A percentile compares a stretch with the other conserved stretches of the same genome.
These are phyloP conservation scores for Zaprionus africanus DNA, from an alignment of 1,140 invertebrate species.

Conservation along the genomic window DNA sequence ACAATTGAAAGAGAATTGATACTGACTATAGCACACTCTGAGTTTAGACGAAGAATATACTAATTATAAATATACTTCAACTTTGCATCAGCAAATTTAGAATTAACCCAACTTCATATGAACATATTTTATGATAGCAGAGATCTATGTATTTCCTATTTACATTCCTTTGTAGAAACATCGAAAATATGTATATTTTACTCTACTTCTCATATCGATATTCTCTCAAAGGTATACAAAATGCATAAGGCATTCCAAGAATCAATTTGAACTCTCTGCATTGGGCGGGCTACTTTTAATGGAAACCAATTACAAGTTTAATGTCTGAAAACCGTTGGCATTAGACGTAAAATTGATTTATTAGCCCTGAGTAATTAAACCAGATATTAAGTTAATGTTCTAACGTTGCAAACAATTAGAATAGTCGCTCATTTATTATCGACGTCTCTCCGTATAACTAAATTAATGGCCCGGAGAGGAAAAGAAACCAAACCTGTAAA, in stretches of 20 bases:
- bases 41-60: too few species aligned
- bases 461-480: not conserved
- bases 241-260: not conserved
- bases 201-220: too few species aligned
- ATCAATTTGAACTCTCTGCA: not conserved
- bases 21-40: too few species aligned
- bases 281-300: not conserved
- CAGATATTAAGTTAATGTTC: not conserved
- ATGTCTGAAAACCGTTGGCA: not conserved
- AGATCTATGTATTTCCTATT: too few species aligned
- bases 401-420: slow-evolving; percentile 1
- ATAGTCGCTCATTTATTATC: not conserved
- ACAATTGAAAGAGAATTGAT: too few species aligned
- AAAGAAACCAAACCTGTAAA: not conserved
- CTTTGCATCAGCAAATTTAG: too few species aligned
- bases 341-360: not conserved
- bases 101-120: too few species aligned
- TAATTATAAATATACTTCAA: too few species aligned
- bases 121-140: too few species aligned
- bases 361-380: not conserved
- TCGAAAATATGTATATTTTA: too few species aligned
- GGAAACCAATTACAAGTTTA: slow-evolving; percentile 1
- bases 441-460: not conserved
- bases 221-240: too few species aligned
- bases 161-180: too few species aligned